Base-by-base conservation (phyloP, 2,888 invertebrate genomes). In the Drosophila nr. fundita region DNA sequence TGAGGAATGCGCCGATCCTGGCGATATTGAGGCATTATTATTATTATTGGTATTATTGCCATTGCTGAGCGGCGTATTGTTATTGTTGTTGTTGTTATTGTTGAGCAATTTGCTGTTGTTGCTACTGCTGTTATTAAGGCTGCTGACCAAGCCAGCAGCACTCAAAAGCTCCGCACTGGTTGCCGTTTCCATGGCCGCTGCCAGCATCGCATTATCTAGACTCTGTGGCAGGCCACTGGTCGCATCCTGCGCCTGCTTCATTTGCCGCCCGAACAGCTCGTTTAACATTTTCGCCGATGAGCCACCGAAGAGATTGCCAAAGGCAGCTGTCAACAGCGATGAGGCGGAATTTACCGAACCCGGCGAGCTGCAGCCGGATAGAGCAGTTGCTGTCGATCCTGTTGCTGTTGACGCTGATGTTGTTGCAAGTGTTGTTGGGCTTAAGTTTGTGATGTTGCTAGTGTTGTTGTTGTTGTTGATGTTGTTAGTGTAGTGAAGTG, bases 201-300 rank as follows among this genome's bases (percentile, higher is more conserved):
- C 92, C 73, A 92, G 77, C 91, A 92, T 92, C 82, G 93, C 93
- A 85, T 92, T 92, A 85, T 94, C 94, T 86, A 94, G 94, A 78
- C 94, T 94, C 65, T 89, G 91, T 73, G 92, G 92, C 68, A 92
- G 79, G 68, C 93, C 93, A 83, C 92, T 92, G 69, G 94, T 94
- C 89, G 95, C 95, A 93, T 95, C 95, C 88, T 94, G 94, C 82
- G 94, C 96, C 93, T 95, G 96, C 93, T 96, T 96, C 92, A 96
- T 96, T 92, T 97, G 96, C 87, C 97, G 95, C 86, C 97, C 97
- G 90, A 97, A 95, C 82, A 97, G 95, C 94, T 97, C 97, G 95
- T 97, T 97, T 91, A 97, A 95, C 97, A 97, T 97, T 94, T 97
- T 97, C 92, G 96, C 96, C 94, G 97, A 97, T 92, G 96, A 96